phyloP scores from a whole-genome alignment of 1,140 invertebrate species.

The Agraylea sexmaculata region DNA sequence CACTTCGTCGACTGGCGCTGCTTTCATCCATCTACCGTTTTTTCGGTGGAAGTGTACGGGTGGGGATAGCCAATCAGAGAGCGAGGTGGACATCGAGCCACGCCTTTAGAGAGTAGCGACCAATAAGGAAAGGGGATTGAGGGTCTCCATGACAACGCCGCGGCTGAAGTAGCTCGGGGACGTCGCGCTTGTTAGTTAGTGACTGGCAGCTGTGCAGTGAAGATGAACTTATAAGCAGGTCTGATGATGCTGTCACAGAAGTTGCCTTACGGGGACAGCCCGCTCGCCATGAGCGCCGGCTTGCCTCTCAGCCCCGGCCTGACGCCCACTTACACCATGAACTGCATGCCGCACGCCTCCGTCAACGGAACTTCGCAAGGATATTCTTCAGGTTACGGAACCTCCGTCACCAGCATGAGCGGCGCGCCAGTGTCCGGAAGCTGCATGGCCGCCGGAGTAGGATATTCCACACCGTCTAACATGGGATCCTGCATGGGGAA shows the following conservation, averaged over 20 bases:
- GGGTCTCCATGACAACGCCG: too few species aligned
- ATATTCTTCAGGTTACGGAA: constrained; percentile 45
- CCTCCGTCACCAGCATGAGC: constrained; percentile 46
- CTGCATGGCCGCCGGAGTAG: constrained; percentile 55
- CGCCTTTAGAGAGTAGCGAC: too few species aligned
- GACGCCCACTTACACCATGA: constrained; percentile 65
- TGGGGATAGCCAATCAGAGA: too few species aligned
- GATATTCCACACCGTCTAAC: constrained; percentile 57
- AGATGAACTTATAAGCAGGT: constrained; percentile 27
- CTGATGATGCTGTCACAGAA: constrained; percentile 40
- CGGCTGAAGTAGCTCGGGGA: too few species aligned
- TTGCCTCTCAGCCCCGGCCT: constrained; percentile 40
- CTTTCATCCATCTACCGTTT: too few species aligned
- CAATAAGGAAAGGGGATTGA: too few species aligned
- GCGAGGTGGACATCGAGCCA: too few species aligned
- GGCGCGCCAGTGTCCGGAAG: constrained; percentile 48
- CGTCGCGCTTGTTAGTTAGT: constrained; percentile 27
- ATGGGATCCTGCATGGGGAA: constrained; percentile 66
- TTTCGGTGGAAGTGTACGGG: too few species aligned
- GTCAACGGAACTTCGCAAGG: constrained; percentile 56
- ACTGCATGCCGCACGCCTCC: constrained; percentile 60
- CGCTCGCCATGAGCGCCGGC: constrained; percentile 35
- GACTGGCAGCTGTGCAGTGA: constrained; percentile 9
- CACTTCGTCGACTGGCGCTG: too few species aligned
- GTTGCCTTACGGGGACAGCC: constrained; percentile 42